phyloP scores from a whole-genome alignment of 2,113 vertebrate genomes.

The Seriola aureovittata region DNA sequence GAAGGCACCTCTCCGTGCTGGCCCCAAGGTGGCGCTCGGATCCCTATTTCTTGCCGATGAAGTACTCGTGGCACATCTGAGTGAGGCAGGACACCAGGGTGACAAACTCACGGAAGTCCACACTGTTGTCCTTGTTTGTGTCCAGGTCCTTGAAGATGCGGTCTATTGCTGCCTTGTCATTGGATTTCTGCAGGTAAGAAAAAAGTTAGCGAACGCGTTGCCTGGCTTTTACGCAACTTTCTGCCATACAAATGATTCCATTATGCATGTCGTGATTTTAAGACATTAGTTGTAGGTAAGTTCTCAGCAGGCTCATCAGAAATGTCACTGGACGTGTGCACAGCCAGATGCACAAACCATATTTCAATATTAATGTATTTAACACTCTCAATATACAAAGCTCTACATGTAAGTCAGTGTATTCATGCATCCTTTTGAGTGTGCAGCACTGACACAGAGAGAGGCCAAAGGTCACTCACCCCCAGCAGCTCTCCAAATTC shows the following conservation, averaged over 20 bases:
- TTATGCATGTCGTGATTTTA: background rate
- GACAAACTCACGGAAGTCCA: slow-evolving; percentile 83
- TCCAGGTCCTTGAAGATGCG: slow-evolving; percentile 80
- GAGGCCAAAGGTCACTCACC: slow-evolving; percentile 77
- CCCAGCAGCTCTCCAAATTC: slow-evolving; percentile 85
- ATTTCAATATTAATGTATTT: rapidly evolving
- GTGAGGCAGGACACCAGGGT: slow-evolving; percentile 72
- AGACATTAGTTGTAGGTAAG: background rate
- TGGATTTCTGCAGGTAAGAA: slow-evolving; percentile 59
- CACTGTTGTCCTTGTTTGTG: slow-evolving; percentile 69
- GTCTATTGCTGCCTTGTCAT: slow-evolving; percentile 65
- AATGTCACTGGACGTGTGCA: background rate
- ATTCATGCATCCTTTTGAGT: background rate
- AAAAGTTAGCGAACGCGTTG: background rate
- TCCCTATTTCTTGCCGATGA: slow-evolving; percentile 41
- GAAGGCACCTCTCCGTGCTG: slow-evolving; percentile 2
- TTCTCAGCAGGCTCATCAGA: background rate
- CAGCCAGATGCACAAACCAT: background rate
- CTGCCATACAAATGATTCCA: background rate
- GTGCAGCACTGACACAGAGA: background rate
- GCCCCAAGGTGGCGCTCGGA: slow-evolving; percentile 46
- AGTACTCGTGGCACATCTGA: slow-evolving; percentile 72
- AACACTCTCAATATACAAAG: background rate
- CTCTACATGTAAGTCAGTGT: background rate
- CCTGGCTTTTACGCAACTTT: background rate